Percentiles rank a stretch among this genome's conserved stretches.
These are phyloP conservation scores for Callithrix jacchus DNA, from an alignment of 2,113 vertebrate genomes.

Conservation along the genomic window DNA sequence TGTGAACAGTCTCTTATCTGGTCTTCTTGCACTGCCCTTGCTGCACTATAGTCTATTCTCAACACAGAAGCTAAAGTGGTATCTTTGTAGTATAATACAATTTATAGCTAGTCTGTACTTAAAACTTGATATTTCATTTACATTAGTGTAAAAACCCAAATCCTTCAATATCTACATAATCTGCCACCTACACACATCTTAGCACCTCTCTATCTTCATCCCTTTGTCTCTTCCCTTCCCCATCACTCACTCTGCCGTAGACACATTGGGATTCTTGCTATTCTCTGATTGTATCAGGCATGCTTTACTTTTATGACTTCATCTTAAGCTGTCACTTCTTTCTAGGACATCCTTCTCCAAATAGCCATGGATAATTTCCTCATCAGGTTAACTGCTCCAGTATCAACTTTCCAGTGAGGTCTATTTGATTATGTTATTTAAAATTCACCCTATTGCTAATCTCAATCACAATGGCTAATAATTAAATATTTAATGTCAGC, in stretches of 20 bases:
- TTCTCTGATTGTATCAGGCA: not conserved
- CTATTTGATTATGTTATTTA: not conserved
- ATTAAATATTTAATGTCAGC: not conserved
- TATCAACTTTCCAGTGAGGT: not conserved
- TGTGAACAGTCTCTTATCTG: not conserved
- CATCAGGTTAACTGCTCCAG: not conserved
- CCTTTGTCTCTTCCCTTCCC: not conserved
- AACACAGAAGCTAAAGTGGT: not conserved
- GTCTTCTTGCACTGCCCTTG: not conserved
- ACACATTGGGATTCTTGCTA: not conserved
- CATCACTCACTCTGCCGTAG: not conserved
- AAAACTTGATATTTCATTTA: not conserved
- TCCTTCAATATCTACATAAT: not conserved
- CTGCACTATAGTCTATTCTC: not conserved
- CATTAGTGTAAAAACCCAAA: not conserved
- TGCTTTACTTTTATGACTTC: not conserved
- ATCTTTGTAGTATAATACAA: not conserved
- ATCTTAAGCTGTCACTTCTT: not conserved
- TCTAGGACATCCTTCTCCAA: constrained; percentile 2
- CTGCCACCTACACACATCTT: not conserved
- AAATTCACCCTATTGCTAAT: not conserved
- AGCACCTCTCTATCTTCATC: not conserved
- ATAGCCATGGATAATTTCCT: not conserved
- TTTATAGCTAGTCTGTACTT: not conserved
- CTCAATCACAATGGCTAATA: not conserved